A percentile compares a stretch with the other conserved stretches of the same genome.
Conservation (phyloP, 1,140 invertebrate genomes). For the Metaphire vulgaris region DNA sequence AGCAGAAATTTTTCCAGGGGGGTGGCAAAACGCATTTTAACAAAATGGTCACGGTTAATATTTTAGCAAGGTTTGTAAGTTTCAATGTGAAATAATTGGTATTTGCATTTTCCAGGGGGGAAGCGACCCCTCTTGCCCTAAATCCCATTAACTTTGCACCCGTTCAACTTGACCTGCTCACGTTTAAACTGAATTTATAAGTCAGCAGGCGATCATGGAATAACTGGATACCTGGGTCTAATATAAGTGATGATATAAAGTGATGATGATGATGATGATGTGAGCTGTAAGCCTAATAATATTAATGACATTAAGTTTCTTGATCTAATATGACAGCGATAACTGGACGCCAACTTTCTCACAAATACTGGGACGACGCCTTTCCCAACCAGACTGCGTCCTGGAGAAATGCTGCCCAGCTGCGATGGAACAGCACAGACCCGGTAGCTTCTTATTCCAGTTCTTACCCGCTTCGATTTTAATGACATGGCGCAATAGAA, state of each 20-base stretch:
- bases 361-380: background rate
- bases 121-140: too few relatives aligned
- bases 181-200: background rate
- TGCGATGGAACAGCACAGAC: background rate
- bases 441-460: background rate
- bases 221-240: background rate
- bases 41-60: too few relatives aligned
- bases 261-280: background rate
- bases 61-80: too few relatives aligned
- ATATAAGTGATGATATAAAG: background rate
- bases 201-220: background rate
- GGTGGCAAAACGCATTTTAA: too few relatives aligned
- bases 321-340: background rate
- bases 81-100: too few relatives aligned
- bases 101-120: too few relatives aligned
- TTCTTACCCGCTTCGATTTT: too few relatives aligned
- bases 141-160: too few relatives aligned
- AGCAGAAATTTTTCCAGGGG: too few relatives aligned
- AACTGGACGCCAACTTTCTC: background rate
- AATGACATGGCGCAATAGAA: too few relatives aligned
- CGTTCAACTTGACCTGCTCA: background rate
- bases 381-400: background rate
- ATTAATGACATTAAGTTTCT: too few relatives aligned
- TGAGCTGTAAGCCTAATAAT: too few relatives aligned
- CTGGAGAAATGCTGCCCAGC: background rate